Percentiles rank a stretch among this genome's conserved stretches.
Conservation (phyloP, 2,797 vertebrate genomes). For the Pampus argenteus region DNA sequence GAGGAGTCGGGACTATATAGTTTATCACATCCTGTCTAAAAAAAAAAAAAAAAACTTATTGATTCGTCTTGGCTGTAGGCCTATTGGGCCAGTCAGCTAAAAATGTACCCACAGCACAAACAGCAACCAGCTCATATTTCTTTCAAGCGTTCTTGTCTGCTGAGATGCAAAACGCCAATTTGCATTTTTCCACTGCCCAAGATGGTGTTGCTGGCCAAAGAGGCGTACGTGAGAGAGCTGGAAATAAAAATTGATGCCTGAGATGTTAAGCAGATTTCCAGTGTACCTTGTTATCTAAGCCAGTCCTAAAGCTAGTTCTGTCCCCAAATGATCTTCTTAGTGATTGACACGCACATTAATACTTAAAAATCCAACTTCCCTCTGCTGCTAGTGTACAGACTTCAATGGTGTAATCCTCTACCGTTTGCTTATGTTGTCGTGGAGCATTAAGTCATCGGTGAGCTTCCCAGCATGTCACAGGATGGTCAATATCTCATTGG, state of each 20-base stretch:
- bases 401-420: slow-evolving; percentile 11
- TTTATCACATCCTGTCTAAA: slow-evolving; percentile 37
- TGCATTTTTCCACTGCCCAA: slow-evolving; percentile 33
- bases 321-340: not conserved
- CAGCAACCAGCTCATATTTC: slow-evolving; percentile 45
- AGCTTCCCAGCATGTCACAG: slow-evolving; percentile 24
- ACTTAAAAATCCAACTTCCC: slow-evolving; percentile 3
- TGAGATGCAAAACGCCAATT: slow-evolving; percentile 35
- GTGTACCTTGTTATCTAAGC: slow-evolving; percentile 19
- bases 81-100: slow-evolving; percentile 46
- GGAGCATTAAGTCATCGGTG: slow-evolving; percentile 20
- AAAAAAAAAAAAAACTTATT: slow-evolving; percentile 54
- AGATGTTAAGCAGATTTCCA: slow-evolving; percentile 11
- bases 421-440: slow-evolving; percentile 15
- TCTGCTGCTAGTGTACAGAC: slow-evolving; percentile 3
- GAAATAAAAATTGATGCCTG: slow-evolving; percentile 22
- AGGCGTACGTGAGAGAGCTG: not conserved
- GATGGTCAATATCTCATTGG: slow-evolving; percentile 11
- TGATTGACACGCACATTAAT: not conserved
- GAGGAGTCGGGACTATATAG: slow-evolving; percentile 12
- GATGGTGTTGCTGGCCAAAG: slow-evolving; percentile 1
- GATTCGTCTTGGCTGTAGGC: slow-evolving; percentile 53
- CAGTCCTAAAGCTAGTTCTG: not conserved
- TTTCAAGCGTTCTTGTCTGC: slow-evolving; percentile 39
- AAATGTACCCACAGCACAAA: slow-evolving; percentile 49